A percentile compares a stretch with the other conserved stretches of the same genome.
Conservation (phyloP, 2,797 vertebrate genomes). For the Hydrolagus colliei region DNA sequence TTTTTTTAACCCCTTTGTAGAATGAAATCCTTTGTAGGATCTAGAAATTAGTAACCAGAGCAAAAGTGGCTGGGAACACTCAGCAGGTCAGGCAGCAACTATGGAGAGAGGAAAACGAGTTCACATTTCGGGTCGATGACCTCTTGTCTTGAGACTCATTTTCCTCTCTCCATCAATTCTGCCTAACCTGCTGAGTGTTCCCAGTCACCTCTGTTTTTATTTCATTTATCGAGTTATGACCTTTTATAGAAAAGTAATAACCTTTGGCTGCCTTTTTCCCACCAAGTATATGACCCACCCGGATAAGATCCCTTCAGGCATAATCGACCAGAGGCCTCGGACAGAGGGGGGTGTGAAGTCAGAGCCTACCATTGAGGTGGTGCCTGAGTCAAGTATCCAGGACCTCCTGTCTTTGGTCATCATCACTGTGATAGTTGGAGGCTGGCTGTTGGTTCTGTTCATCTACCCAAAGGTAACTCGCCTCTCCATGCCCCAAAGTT, state of each 20-base stretch:
- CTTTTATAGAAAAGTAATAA: neutral
- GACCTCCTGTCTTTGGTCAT: conserved; percentile 59
- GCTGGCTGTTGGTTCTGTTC: conserved; percentile 65
- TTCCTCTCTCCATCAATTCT: neutral
- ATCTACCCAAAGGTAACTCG: conserved; percentile 54
- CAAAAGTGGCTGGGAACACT: too few species aligned
- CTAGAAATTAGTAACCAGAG: too few species aligned
- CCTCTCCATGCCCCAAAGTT: neutral
- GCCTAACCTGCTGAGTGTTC: too few species aligned
- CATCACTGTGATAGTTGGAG: conserved; percentile 68
- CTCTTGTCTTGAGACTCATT: neutral
- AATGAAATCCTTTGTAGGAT: too few species aligned
- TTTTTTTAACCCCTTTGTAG: too few species aligned
- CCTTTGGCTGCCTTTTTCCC: neutral
- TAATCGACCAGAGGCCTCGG: neutral
- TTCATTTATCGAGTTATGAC: neutral
- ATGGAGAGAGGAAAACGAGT: too few species aligned
- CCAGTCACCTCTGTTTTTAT: too few species aligned
- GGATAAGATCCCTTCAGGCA: neutral
- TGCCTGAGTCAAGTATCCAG: conserved; percentile 54
- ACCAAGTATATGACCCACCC: conserved; percentile 6
- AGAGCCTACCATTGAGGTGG: conserved; percentile 37
- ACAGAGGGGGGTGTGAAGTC: neutral
- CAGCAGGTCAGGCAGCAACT: too few species aligned
- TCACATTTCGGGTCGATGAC: too few species aligned